Evolutionary conservation across 2,888 invertebrate genomes (phyloP).

Genomic region (Patella pellucida): DNA sequence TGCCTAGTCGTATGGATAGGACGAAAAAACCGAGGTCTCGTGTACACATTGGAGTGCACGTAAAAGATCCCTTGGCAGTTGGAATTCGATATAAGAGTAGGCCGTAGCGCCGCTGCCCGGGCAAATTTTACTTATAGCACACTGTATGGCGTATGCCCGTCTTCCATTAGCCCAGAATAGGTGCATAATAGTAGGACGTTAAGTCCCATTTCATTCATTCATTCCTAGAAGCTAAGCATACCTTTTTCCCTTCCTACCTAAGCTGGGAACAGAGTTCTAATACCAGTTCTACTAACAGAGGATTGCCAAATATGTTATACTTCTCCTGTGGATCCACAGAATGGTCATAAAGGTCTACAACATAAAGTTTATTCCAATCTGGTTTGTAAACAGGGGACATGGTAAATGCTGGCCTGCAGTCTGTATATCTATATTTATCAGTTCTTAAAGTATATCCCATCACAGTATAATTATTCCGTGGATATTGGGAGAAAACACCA

Average conservation of each 20-base stretch:
- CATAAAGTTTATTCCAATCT: slow-evolving; percentile 32
- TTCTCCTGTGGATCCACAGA: slow-evolving; percentile 41
- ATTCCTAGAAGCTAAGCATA: neutral
- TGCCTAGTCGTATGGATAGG: too few relatives aligned
- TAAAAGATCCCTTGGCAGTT: too few relatives aligned
- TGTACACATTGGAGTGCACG: too few relatives aligned
- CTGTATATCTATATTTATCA: slow-evolving; percentile 49
- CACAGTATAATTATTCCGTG: slow-evolving; percentile 10
- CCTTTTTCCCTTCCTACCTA: slow-evolving; percentile 50
- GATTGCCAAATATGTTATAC: slow-evolving; percentile 30
- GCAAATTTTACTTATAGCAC: too few relatives aligned
- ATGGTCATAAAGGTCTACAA: slow-evolving; percentile 42
- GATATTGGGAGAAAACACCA: slow-evolving; percentile 28
- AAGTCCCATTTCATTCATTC: too few relatives aligned
- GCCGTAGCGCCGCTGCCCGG: too few relatives aligned
- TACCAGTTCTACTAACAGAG: slow-evolving; percentile 54
- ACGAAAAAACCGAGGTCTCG: too few relatives aligned
- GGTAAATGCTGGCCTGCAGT: slow-evolving; percentile 43
- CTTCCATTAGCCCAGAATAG: too few relatives aligned
- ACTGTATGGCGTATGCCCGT: too few relatives aligned
- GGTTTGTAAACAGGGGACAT: slow-evolving; percentile 30
- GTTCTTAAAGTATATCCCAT: slow-evolving; percentile 51
- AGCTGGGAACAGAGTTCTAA: slow-evolving; percentile 38
- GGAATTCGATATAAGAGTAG: too few relatives aligned
- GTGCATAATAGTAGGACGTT: too few relatives aligned